Evolutionary conservation across 2,888 invertebrate genomes (phyloP), one percentile per base, ranked within the genome.

Genomic region (Shargacucullia verbasci): DNA sequence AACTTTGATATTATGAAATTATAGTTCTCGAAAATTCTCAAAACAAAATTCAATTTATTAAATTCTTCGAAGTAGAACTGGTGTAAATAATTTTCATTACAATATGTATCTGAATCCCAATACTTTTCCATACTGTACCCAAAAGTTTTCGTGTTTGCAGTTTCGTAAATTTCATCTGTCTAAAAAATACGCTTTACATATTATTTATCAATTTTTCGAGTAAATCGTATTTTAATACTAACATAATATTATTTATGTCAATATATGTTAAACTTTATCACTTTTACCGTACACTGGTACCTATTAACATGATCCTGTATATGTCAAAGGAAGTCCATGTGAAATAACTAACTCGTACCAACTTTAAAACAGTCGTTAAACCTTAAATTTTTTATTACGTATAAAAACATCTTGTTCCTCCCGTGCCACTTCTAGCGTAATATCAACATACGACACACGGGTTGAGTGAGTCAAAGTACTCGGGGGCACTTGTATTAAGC

Each of bases 401-500:
- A 49, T 33, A 12, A 62, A 70, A 52, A 56, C 34, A 31, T 47
- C 47, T 37, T 56, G 14, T 65, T 57, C 53, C 31, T 44, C 20
- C 41, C 38, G 15, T 34, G 56, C 49, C 72, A 63, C 41, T 57
- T 70, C 65, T 43, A 68, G 48, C 52, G 48, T 52, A 55, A 69
- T 57, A 70, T 73, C 69, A 63, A 67, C 62, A 69, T 63, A 62
- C 55, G 12, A 73, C 68, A 73, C 56, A 78, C 68, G 61, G 61
- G 50, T 69, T 61, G 63, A 59, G 58, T 47, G 66, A 69, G 44
- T 73, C 59, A 55, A 61, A 65, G 48, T 67, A 59, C 68, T 61
- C 46, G 44, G 49, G 63, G 64, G 66, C 63, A 72, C 73, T 79
- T 73, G 73, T 79, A 78, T 77, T 78, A 76, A 81, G 76, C 73